Conservation (phyloP, 1,140 invertebrate genomes). For the Mamestra configurata region DNA sequence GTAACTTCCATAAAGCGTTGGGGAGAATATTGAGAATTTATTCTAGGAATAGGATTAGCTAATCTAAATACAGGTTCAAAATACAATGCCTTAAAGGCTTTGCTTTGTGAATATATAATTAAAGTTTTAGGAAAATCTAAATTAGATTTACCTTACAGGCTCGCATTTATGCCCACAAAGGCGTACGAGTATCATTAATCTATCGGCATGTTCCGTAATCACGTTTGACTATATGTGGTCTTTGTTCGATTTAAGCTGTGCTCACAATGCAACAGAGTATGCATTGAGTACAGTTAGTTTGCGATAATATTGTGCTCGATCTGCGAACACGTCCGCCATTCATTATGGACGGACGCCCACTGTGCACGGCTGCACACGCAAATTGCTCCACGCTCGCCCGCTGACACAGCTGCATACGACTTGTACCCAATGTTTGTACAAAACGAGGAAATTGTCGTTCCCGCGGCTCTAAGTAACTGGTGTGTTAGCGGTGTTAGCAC, state of each 20-base stretch:
- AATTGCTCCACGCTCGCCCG: constrained; percentile 72
- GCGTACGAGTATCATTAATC: constrained; percentile 23
- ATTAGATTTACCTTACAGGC: neutral
- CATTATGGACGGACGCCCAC: constrained; percentile 74
- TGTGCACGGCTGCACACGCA: constrained; percentile 78
- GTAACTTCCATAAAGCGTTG: neutral
- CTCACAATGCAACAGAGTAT: constrained; percentile 48
- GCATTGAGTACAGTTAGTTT: constrained; percentile 50
- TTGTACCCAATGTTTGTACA: constrained; percentile 64
- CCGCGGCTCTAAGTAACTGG: constrained; percentile 62
- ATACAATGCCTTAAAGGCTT: neutral
- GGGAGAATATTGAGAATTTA: neutral
- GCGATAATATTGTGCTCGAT: constrained; percentile 58
- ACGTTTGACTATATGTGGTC: constrained; percentile 43
- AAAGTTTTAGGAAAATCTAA: constrained; percentile 3
- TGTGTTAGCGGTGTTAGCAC: constrained; percentile 65
- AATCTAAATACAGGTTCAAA: neutral
- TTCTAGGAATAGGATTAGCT: neutral
- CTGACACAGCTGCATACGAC: constrained; percentile 71
- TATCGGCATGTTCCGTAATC: constrained; percentile 22
- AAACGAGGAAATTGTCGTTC: constrained; percentile 67
- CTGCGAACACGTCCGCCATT: constrained; percentile 65
- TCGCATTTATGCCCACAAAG: neutral
- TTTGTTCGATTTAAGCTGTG: constrained; percentile 49
- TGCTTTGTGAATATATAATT: neutral